A percentile compares a stretch with the other conserved stretches of the same genome.
These are phyloP conservation scores for Drosophila watanabei DNA, from an alignment of 1,140 invertebrate species.

Conservation along the genomic window DNA sequence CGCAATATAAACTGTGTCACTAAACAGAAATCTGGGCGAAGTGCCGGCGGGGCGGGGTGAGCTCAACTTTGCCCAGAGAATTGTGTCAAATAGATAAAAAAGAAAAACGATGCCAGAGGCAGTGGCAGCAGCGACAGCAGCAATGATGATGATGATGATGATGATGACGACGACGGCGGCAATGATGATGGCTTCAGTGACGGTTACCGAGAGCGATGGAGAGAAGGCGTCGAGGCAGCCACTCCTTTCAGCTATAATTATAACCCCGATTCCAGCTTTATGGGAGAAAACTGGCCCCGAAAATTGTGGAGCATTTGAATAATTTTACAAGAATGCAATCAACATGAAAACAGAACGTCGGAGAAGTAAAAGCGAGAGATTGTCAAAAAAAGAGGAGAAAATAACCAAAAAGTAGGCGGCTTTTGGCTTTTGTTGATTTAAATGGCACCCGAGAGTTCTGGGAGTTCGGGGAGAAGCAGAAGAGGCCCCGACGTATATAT, in stretches of 20 bases:
- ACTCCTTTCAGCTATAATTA: conserved; percentile 76
- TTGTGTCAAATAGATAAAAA: conserved; percentile 83
- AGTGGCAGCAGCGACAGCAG: conserved; percentile 23
- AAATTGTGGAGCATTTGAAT: conserved; percentile 83
- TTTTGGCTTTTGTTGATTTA: conserved; percentile 71
- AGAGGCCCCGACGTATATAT: conserved; percentile 8
- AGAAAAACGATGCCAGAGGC: conserved; percentile 62
- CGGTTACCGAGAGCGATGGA: conserved; percentile 10
- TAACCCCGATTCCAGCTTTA: conserved; percentile 73
- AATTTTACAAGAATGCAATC: conserved; percentile 81
- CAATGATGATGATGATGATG: conserved; percentile 14
- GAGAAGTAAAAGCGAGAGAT: conserved; percentile 56
- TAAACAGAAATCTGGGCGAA: conserved; percentile 71
- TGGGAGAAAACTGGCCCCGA: conserved; percentile 72
- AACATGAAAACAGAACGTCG: conserved; percentile 46
- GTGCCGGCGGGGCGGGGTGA: conserved; percentile 16
- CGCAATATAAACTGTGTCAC: conserved; percentile 81
- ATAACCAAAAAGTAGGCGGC: conserved; percentile 66
- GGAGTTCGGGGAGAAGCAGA: conserved; percentile 17
- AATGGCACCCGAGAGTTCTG: conserved; percentile 73
- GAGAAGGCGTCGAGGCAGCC: conserved; percentile 54
- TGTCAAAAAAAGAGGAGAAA: conserved; percentile 39
- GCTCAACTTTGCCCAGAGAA: conserved; percentile 78
- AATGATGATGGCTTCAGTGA: conserved; percentile 37
- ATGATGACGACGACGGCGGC: conserved; percentile 20